Evolutionary conservation across 2,888 invertebrate species (phyloP).

Genomic region (Periphyllus acericola): DNA sequence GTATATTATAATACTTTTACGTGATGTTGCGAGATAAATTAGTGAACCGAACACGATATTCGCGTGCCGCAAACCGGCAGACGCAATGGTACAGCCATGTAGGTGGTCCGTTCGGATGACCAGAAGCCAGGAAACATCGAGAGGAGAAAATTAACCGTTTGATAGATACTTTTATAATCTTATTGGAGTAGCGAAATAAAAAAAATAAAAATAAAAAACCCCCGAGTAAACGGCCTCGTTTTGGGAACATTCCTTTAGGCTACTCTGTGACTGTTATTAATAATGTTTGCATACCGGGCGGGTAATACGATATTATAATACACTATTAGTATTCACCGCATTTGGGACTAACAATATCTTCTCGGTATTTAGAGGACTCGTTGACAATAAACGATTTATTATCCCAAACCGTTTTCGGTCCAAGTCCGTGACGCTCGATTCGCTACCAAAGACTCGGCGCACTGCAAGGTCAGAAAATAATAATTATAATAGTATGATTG

Average conservation of each 20-base stretch:
- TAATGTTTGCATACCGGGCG: background rate
- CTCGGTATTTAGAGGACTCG: background rate
- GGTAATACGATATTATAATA: background rate
- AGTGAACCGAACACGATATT: conserved; percentile 12
- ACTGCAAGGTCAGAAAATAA: no score
- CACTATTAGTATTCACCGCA: background rate
- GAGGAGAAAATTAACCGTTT: background rate
- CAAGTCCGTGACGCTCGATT: background rate
- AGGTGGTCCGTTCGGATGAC: conserved; percentile 38
- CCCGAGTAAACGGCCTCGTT: background rate
- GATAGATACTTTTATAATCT: background rate
- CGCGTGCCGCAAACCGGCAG: conserved; percentile 19
- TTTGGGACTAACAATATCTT: background rate
- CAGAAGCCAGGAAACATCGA: conserved; percentile 26
- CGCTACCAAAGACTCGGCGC: no score
- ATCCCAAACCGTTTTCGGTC: background rate
- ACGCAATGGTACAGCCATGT: background rate
- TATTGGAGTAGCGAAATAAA: background rate
- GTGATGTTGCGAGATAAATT: conserved; percentile 3
- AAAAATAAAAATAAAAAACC: background rate
- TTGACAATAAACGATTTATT: background rate
- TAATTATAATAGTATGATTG: no score
- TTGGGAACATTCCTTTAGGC: conserved; percentile 15
- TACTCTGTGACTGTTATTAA: background rate
- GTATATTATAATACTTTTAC: background rate